Base-by-base conservation (phyloP, 2,113 vertebrate species). In the Indicator maculatus region DNA sequence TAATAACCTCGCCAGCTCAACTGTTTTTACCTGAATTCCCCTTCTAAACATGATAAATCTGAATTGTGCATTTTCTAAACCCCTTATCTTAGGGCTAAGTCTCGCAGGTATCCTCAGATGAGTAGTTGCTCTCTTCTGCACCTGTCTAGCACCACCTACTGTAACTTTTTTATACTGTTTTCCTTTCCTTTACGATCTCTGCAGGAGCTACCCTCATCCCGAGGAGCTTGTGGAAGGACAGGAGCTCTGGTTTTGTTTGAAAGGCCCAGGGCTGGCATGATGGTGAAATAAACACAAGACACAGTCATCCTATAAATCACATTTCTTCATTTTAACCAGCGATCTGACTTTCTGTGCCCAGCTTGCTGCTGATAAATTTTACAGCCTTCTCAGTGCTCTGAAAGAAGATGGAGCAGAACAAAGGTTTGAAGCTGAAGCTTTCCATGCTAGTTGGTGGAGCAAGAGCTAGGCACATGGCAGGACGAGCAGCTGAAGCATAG, bases 111-210 rank as follows among this genome's bases (percentile, higher is more conserved):
- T 95, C 91, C 93, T 93, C 95, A 92, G 60, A 94, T 96, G 95
- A 83, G 69, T 90, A 82, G 33, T 47, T 82, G 65, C 28, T 73
- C 72, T 95, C 93, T 98, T 98, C 97, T 87, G 93, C 60, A 96
- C 97, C 97, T 88, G 44, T 95, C 96, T 97, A 97, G 97, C 97
- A 97, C 98, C 98, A 98, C 97, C 97, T 98, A 98, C 97, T 92
- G 98, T 88, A 61, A 87, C 94, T 94, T 88, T 66, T 59, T n/a
- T 75, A 90, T 61, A 96, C 26, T 95, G 94, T 79, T 50, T 6
- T 65, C 30, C 30, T 58, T 92, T 64, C 58, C 55, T 45, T 53
- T n/a, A 26, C 5, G 11, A 71, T 76, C 87, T 67, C 73, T 90
- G 86, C 67, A 26, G 64, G 71, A 82, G 12, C 90, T 95, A 84